These are phyloP conservation scores for Himalopsyche phryganea DNA, from an alignment of 1,140 invertebrate genomes.

Conservation along the genomic window DNA sequence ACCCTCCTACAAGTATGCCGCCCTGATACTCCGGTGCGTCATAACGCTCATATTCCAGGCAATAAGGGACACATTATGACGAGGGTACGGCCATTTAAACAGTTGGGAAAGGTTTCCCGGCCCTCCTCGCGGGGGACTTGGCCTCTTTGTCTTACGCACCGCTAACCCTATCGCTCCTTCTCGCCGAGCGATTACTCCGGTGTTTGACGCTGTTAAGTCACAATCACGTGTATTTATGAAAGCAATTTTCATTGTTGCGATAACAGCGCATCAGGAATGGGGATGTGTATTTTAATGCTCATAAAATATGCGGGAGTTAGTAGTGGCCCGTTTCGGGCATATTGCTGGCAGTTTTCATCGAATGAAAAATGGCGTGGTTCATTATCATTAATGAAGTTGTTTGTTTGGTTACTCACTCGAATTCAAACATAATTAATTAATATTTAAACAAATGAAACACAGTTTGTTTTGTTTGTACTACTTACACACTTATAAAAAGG, in stretches of 20 bases:
- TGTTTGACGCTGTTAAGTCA: conserved; percentile 24
- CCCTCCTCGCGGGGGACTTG: background rate
- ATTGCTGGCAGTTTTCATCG: too few relatives aligned
- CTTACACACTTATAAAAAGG: too few relatives aligned
- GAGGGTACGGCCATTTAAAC: conserved; percentile 27
- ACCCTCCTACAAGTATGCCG: background rate
- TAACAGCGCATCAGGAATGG: conserved; percentile 1
- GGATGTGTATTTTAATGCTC: too few relatives aligned
- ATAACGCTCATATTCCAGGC: conserved; percentile 23
- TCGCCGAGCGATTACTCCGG: conserved; percentile 12
- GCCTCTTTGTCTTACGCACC: conserved; percentile 3
- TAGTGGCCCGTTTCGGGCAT: too few relatives aligned
- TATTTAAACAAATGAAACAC: too few relatives aligned
- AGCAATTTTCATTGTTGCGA: conserved; percentile 25
- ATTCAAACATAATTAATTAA: too few relatives aligned
- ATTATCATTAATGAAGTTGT: too few relatives aligned
- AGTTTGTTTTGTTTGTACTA: too few relatives aligned
- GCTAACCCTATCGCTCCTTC: background rate
- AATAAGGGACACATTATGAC: conserved; percentile 32
- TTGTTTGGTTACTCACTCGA: too few relatives aligned
- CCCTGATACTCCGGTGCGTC: conserved; percentile 3
- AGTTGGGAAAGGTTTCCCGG: background rate
- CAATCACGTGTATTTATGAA: conserved; percentile 29
- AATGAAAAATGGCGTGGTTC: too few relatives aligned
- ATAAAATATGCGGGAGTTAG: too few relatives aligned